These are phyloP conservation scores for Liparis tanakae DNA, from an alignment of 2,797 vertebrate genomes.

Conservation along the genomic window DNA sequence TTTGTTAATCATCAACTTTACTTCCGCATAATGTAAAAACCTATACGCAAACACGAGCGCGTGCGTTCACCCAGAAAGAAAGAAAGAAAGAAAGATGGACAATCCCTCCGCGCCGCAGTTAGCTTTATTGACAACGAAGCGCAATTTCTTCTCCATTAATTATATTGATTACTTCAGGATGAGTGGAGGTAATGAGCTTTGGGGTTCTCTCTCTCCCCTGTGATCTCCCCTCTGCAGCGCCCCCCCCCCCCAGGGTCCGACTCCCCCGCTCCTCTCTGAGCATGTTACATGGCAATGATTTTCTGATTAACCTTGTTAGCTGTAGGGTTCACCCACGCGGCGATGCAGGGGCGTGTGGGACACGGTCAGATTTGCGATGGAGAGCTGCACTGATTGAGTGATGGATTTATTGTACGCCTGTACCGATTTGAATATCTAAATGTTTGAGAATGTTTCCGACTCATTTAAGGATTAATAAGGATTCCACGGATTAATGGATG, in stretches of 20 bases:
- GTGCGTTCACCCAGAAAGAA: slow-evolving; percentile 2
- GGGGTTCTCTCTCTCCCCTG: slow-evolving; percentile 67
- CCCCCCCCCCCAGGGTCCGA: not conserved
- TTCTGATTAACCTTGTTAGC: slow-evolving; percentile 79
- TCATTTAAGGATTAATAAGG: not conserved
- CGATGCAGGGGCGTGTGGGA: slow-evolving; percentile 49
- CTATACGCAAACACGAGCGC: not conserved
- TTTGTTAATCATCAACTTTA: slow-evolving; percentile 50
- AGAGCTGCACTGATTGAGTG: slow-evolving; percentile 30
- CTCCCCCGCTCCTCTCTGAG: slow-evolving; percentile 39
- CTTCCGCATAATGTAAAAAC: slow-evolving; percentile 4
- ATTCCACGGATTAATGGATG: not conserved
- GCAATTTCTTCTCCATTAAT: slow-evolving; percentile 79
- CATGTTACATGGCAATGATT: slow-evolving; percentile 78
- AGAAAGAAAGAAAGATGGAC: slow-evolving; percentile 7
- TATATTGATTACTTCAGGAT: slow-evolving; percentile 85
- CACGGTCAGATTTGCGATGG: slow-evolving; percentile 36
- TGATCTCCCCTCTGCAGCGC: slow-evolving; percentile 48
- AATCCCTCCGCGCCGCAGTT: slow-evolving; percentile 51
- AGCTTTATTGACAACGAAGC: slow-evolving; percentile 72
- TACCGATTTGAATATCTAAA: slow-evolving; percentile 5
- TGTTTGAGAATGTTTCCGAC: not conserved
- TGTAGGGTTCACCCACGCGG: slow-evolving; percentile 56
- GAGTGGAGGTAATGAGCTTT: slow-evolving; percentile 83
- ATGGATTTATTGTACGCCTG: slow-evolving; percentile 23